These are phyloP conservation scores for Spisula subtruncata DNA, from an alignment of 2,888 invertebrate genomes.

Conservation along the genomic window DNA sequence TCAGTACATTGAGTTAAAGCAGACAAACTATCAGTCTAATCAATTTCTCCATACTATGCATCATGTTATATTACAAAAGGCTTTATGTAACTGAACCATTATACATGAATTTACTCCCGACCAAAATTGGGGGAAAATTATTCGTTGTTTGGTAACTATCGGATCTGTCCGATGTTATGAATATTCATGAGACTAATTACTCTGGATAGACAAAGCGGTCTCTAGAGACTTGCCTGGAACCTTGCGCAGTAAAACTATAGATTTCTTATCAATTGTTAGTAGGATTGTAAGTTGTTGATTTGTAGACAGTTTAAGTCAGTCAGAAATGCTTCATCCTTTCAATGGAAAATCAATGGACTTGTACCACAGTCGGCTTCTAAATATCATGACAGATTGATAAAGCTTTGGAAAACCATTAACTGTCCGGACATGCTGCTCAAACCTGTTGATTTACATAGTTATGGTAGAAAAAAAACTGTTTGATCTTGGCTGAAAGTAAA, in stretches of 20 bases:
- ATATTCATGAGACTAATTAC: constrained; percentile 59
- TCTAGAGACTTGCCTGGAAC: constrained; percentile 38
- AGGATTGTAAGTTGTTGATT: constrained; percentile 33
- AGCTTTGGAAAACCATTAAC: constrained; percentile 44
- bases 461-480: too few relatives aligned
- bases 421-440: background rate
- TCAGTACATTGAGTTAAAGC: background rate
- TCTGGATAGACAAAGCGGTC: constrained; percentile 46
- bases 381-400: constrained; percentile 48
- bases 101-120: constrained; percentile 7
- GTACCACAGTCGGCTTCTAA: constrained; percentile 15
- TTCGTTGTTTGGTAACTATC: constrained; percentile 25
- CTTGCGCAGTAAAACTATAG: constrained; percentile 36
- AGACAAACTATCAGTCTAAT: background rate
- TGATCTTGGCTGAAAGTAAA: too few relatives aligned
- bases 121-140: background rate
- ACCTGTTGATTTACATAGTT: background rate
- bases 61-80: background rate
- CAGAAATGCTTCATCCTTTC: constrained; percentile 33
- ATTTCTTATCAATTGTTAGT: constrained; percentile 42
- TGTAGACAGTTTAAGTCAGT: constrained; percentile 41
- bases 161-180: constrained; percentile 27
- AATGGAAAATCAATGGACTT: constrained; percentile 49
- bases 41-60: background rate
- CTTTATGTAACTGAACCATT: background rate